Evolutionary conservation across 2,113 vertebrate species (phyloP), one percentile per base, ranked within the genome.

Genomic region (Halichoerus grypus): DNA sequence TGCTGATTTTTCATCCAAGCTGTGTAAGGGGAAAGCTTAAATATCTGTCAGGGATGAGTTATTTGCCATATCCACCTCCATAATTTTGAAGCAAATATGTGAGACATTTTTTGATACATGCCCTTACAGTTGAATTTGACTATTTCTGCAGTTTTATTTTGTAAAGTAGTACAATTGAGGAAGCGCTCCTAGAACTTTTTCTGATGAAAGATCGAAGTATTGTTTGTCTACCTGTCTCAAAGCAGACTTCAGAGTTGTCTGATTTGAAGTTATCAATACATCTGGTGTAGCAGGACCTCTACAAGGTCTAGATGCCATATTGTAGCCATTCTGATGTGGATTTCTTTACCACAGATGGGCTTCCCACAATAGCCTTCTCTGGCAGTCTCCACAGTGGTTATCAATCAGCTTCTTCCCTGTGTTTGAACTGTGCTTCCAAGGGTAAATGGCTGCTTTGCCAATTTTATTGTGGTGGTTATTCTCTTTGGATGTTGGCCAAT

Each of bases 261-360:
- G 49, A 61, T 88, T 65, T 81, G 49, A 89, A 57, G 55, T 74
- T 88, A 16, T n/a, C 10, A 80, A 76, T 84, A 89, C 88, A 97
- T 97, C 53, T 92, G 55, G 5, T 69, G 94, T 71, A 61, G 63
- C 28, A 97, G 95, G 93, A 97, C 95, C 57, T 96, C 92, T 92
- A 88, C 88, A 95, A 74, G 94, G 94, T 97, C 86, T 36, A 97
- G 67, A 95, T 96, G 85, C 97, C 98, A 98, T 51, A 46, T 95
- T 97, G 97, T 97, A 96, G 46, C 46, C 95, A 89, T 87, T 91
- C 96, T 76, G 79, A 91, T 98, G 92, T 94, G 95, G 89, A 97
- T 97, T 97, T 92, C 5, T 98, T 98, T 98, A n/a, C 51, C 97
- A 96, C 97, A 98, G 96, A 98, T 98, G 97, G 95, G 85, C 87